phyloP scores from a whole-genome alignment of 2,113 vertebrate species.

The Nannospalax galili region DNA sequence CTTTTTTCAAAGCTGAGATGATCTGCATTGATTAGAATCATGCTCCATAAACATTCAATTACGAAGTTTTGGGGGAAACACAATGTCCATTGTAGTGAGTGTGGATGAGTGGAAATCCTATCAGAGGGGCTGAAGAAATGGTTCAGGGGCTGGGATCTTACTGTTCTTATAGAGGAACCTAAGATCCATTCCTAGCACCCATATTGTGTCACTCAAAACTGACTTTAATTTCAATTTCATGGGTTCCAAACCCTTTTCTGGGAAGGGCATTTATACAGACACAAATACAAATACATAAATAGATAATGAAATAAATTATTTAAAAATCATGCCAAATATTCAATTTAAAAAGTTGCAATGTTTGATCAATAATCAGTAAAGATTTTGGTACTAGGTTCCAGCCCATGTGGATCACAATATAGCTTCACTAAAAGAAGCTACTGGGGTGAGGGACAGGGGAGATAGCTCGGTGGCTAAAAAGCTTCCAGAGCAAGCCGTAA shows the following conservation, averaged over 20 bases:
- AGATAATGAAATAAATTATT: background rate
- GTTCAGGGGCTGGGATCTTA: background rate
- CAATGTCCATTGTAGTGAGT: background rate
- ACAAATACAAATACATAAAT: background rate
- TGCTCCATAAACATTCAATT: background rate
- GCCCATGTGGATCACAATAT: background rate
- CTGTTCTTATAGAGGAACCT: background rate
- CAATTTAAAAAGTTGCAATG: background rate
- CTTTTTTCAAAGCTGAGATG: background rate
- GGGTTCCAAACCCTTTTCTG: background rate
- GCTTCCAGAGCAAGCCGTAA: background rate
- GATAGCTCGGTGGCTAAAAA: background rate
- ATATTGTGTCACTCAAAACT: background rate
- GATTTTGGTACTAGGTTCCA: background rate
- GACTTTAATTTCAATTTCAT: background rate
- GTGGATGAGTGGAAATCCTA: background rate
- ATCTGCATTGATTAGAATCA: background rate
- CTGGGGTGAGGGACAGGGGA: accelerated
- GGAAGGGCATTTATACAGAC: background rate
- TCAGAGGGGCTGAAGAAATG: background rate
- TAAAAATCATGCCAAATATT: background rate
- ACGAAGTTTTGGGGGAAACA: background rate
- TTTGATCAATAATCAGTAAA: background rate
- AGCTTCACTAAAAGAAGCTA: background rate
- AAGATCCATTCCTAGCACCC: background rate